phyloP scores from a whole-genome alignment of 2,888 invertebrate species.

The Agrotis ipsilon region DNA sequence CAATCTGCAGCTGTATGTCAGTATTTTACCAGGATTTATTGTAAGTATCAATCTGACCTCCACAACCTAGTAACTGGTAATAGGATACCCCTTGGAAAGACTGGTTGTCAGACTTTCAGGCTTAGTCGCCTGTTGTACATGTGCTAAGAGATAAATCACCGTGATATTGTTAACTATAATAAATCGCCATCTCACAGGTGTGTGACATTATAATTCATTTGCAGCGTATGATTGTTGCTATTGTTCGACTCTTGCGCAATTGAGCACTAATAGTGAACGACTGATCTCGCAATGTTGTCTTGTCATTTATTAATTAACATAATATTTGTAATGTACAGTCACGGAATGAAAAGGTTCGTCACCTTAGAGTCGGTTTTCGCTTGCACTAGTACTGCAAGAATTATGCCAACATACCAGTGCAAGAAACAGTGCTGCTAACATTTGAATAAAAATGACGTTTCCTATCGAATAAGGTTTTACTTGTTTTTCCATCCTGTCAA shows the following conservation, averaged over 20 bases:
- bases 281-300: slow-evolving; percentile 66
- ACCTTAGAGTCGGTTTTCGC: no score
- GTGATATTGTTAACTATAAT: slow-evolving; percentile 44
- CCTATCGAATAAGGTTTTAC: no score
- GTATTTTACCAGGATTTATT: no score
- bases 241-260: slow-evolving; percentile 72
- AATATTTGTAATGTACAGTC: slow-evolving; percentile 56
- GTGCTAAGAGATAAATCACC: slow-evolving; percentile 39
- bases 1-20: no score
- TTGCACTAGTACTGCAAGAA: no score
- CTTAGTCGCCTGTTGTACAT: neutral
- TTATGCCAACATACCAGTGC: no score
- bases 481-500: no score
- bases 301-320: slow-evolving; percentile 76
- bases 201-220: slow-evolving; percentile 61
- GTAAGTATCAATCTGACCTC: neutral
- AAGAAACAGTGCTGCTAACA: no score
- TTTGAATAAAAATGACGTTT: no score
- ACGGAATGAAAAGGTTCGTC: no score
- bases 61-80: neutral
- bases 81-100: neutral
- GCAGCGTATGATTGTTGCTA: slow-evolving; percentile 56
- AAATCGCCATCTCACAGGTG: slow-evolving; percentile 60
- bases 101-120: slow-evolving; percentile 2
- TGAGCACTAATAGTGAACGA: slow-evolving; percentile 55